phyloP scores from a whole-genome alignment of 2,888 invertebrate species.

The Pachydiplax longipennis region DNA sequence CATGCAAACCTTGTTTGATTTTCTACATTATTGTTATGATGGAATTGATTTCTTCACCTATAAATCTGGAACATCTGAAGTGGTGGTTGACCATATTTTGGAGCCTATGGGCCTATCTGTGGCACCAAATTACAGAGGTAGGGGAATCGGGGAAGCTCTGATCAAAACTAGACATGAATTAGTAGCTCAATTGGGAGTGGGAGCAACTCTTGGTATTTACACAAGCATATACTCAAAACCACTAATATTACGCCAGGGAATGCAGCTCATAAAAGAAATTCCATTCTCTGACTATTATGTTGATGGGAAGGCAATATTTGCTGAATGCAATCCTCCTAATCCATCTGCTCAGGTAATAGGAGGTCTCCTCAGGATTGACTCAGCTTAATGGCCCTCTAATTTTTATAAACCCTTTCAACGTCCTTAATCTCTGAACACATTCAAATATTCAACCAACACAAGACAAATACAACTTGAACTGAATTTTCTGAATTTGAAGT shows the following conservation, averaged over 20 bases:
- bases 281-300: not conserved
- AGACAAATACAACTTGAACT: too few relatives aligned
- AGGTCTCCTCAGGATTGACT: not conserved
- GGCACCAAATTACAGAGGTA: not conserved
- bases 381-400: not conserved
- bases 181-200: not conserved
- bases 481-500: too few relatives aligned
- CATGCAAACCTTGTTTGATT: not conserved
- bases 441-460: too few relatives aligned
- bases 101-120: slow-evolving; percentile 1
- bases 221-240: not conserved
- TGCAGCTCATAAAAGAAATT: not conserved
- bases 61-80: not conserved
- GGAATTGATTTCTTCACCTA: slow-evolving; percentile 14
- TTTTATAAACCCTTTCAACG: too few relatives aligned
- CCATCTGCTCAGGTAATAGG: not conserved
- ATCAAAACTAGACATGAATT: not conserved
- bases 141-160: not conserved
- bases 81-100: not conserved
- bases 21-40: not conserved
- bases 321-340: not conserved
- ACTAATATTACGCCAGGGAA: not conserved
- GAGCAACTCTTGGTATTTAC: not conserved
- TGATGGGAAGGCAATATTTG: not conserved
- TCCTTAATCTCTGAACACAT: too few relatives aligned